Evolutionary conservation across 2,113 vertebrate species (phyloP).

Genomic region (Redunca redunca): DNA sequence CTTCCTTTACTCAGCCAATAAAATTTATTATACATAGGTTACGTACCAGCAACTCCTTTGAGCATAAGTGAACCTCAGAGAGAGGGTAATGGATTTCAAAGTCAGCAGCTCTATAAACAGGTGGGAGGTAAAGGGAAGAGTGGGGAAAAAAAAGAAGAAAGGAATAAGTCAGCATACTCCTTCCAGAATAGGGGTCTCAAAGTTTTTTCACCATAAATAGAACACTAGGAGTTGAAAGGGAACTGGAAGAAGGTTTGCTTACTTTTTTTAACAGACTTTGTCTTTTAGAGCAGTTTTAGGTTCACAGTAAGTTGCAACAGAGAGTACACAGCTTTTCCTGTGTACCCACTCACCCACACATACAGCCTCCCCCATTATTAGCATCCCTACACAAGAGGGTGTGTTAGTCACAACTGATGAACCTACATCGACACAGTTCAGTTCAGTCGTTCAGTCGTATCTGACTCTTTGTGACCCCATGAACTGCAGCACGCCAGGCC

Average conservation of each 20-base stretch:
- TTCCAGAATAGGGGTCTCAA: neutral
- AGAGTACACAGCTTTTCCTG: neutral
- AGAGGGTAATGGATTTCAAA: neutral
- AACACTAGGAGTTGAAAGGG: neutral
- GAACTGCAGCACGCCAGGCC: fast-evolving
- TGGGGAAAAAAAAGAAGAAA: neutral
- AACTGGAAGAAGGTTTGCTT: neutral
- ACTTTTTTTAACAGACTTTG: neutral
- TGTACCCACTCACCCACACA: neutral
- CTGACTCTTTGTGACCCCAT: fast-evolving
- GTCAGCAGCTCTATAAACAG: neutral
- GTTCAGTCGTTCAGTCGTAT: too few species aligned
- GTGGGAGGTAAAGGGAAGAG: neutral
- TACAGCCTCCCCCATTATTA: neutral
- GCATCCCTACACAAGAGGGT: neutral
- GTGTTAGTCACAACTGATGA: neutral
- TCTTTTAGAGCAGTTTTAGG: neutral
- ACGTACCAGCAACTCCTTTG: neutral
- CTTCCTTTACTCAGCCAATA: neutral
- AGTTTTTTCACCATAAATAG: neutral
- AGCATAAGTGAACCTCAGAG: neutral
- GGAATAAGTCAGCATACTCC: neutral
- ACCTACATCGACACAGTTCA: too few species aligned
- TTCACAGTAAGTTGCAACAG: neutral
- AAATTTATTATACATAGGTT: neutral